Evolutionary conservation across 2,797 vertebrate species (phyloP), one percentile per base, ranked within the genome.

Genomic region (Crenuchus spilurus): DNA sequence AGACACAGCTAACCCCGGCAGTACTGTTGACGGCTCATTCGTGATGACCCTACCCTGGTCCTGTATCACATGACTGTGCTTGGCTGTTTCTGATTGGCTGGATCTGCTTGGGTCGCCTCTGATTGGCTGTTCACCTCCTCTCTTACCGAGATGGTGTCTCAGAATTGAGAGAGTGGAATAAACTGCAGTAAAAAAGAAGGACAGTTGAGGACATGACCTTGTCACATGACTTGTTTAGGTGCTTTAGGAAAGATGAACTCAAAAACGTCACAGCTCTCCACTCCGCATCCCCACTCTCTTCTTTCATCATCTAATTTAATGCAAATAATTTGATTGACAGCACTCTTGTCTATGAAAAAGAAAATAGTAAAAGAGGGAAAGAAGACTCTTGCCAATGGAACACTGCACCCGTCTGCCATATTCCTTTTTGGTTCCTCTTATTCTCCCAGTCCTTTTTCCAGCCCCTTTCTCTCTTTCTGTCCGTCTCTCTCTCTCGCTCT

Each of bases 221-320:
- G 54, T 70, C 58, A 16, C 16, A 16, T 55, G 67, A 76, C 51
- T 65, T 65, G 39, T 63, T 37, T 49, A 51, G 61, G 60, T 70
- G 74, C 68, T 76, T 65, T 65, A 6, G 66, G 67, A 76, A 76
- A 7, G 66, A 55, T 46, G 51, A 46, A 70, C 74, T 46, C 4
- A 33, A 41, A n/a, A 46, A 54, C 24, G n/a, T 42, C 74, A 41
- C 86, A 87, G 86, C 88, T 84, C 86, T 87, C 84, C 87, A 86
- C 76, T 82, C 81, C 79, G 75, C 81, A 39, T 60, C 51, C 46
- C 67, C 48, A 31, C 64, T 44, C 42, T 75, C 80, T 77, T 80
- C 58, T 84, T 84, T 80, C 55, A 73, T 73, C 55, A 68, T 70
- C 70, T 82, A 76, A 76, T 76, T 76, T 76, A 76, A 76, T 76